Conservation (phyloP, 2,113 vertebrate genomes). For the Pseudopipra pipra region DNA sequence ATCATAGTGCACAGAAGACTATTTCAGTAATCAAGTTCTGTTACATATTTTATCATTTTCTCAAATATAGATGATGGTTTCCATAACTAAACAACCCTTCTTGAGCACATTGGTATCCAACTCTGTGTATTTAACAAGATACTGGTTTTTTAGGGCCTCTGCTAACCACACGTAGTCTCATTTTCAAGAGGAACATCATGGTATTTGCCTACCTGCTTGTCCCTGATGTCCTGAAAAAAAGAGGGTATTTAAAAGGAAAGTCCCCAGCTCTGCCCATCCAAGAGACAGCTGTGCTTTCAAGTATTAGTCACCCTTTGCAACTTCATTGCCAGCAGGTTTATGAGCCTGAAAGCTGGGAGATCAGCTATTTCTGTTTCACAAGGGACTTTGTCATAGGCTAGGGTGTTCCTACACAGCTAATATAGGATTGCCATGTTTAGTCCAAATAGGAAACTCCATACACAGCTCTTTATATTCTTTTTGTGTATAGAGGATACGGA, state of each 20-base stretch:
- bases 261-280: not conserved
- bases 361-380: constrained; percentile 3
- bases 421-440: not conserved
- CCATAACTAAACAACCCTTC: not conserved
- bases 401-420: not conserved
- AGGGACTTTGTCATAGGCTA: not conserved
- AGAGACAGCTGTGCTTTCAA: not conserved
- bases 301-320: not conserved
- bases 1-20: not conserved
- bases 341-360: not conserved
- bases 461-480: not conserved
- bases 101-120: not conserved
- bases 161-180: not conserved
- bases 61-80: not conserved
- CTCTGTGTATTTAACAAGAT: not conserved
- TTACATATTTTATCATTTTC: not conserved
- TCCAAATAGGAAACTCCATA: not conserved
- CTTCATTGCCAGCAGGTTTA: not conserved
- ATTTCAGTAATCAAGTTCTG: not conserved
- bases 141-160: not conserved
- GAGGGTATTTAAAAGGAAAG: not conserved
- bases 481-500: not conserved
- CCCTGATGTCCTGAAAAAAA: not conserved
- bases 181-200: not conserved
- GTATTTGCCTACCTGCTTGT: not conserved